Evolutionary conservation across 2,113 vertebrate genomes (phyloP).

Genomic region (Alouatta palliata): DNA sequence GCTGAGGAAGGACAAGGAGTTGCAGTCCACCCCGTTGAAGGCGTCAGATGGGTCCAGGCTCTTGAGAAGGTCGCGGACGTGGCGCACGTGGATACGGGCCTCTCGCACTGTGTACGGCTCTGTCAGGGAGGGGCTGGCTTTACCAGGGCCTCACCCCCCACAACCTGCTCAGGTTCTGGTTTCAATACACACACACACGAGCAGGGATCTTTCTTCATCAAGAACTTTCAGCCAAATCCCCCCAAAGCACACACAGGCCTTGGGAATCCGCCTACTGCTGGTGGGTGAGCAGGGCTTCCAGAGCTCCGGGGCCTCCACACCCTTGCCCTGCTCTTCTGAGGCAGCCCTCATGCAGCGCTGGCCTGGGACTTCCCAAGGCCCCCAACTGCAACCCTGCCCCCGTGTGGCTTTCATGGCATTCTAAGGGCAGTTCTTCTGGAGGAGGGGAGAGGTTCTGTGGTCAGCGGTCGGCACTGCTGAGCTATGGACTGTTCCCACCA

Average conservation of each 20-base stretch:
- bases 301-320: rapidly evolving
- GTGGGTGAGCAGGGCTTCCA: neutral
- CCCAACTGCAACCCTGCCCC: neutral
- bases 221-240: neutral
- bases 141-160: neutral
- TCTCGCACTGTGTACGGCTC: constrained; percentile 98
- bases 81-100: constrained; percentile 97
- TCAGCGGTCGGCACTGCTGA: neutral
- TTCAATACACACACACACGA: neutral
- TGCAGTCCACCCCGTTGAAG: constrained; percentile 99
- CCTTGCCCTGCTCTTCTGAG: neutral
- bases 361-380: neutral
- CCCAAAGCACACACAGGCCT: neutral
- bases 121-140: constrained; percentile 57
- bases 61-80: constrained; percentile 98
- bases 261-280: neutral
- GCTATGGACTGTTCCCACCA: neutral
- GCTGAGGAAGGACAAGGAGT: constrained; percentile 96
- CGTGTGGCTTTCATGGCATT: neutral
- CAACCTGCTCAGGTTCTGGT: neutral
- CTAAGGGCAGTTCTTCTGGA: neutral
- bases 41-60: constrained; percentile 97
- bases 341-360: neutral
- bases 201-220: neutral
- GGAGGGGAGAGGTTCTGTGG: neutral